phyloP scores from a whole-genome alignment of 2,113 vertebrate species.

The western clawed frog (Xenopus tropicalis) region UCB_Xtro_10.0 CM004448.2:117268001-117268500 shows the following conservation, averaged over 20 bases:
- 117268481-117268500: too few relatives aligned
- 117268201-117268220: slow-evolving; percentile 29
- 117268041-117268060: slow-evolving; percentile 23
- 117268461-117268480: too few relatives aligned
- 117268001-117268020: slow-evolving; percentile 39
- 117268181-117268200: slow-evolving; percentile 22
- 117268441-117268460: background rate
- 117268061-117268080: slow-evolving; percentile 36
- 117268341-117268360: background rate
- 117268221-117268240: slow-evolving; percentile 39
- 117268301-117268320: background rate
- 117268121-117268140: slow-evolving; percentile 39
- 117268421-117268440: background rate
- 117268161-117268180: slow-evolving; percentile 28
- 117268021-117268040: slow-evolving; percentile 28
- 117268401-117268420: background rate
- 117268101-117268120: slow-evolving; percentile 28
- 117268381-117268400: background rate
- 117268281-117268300: background rate
- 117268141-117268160: slow-evolving; percentile 35
- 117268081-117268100: slow-evolving; percentile 33
- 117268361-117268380: background rate
- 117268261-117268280: background rate
- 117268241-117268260: background rate
- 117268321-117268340: background rate